Evolutionary conservation across 1,140 invertebrate genomes (phyloP), one percentile per base, ranked within the genome.

Genomic region (Venustaconcha ellipsiformis): DNA sequence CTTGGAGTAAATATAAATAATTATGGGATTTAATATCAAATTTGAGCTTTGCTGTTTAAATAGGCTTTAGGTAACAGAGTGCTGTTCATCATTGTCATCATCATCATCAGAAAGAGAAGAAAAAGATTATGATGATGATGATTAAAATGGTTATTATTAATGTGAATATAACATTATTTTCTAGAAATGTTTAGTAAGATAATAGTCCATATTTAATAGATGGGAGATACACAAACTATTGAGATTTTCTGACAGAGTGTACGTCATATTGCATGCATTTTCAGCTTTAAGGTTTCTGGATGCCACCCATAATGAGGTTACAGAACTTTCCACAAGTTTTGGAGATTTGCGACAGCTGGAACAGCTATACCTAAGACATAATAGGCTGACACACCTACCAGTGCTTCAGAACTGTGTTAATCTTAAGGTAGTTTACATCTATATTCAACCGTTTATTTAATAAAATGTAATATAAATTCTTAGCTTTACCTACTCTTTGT

Each of bases 271-370:
- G 30, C 13, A n/a, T 67, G 14, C 18, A n/a, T 57, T 70, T 62
- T 37, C 82, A 94, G 93, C 87, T 84, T 90, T 97, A 26, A 91
- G 90, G 78, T 81, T 93, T 59, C 90, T 97, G 72, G 93, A 97
- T 92, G 89, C 96, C 65, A 94, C 93, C 57, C 91, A 94, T 75
- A 97, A 97, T 91, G 90, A 93, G 72, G 91, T 97, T 58, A 92
- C 91, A 72, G 83, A 85, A 48, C 83, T 97, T 59, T 95, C 95
- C 20, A 90, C 93, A 63, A 90, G 95, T 86, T 82, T 97, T 81
- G 94, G 94, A 23, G 93, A 95, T 87, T 89, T 97, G n/a, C 88
- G 92, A 57, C 94, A 95, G 89, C 91, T 97, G 78, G 94, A 96
- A 89, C 92, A 93, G 78, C 87, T 98, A 0, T 94, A 95, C 88